Evolutionary conservation across 1,140 invertebrate species (phyloP).

Genomic region (Leguminivora glycinivorella): DNA sequence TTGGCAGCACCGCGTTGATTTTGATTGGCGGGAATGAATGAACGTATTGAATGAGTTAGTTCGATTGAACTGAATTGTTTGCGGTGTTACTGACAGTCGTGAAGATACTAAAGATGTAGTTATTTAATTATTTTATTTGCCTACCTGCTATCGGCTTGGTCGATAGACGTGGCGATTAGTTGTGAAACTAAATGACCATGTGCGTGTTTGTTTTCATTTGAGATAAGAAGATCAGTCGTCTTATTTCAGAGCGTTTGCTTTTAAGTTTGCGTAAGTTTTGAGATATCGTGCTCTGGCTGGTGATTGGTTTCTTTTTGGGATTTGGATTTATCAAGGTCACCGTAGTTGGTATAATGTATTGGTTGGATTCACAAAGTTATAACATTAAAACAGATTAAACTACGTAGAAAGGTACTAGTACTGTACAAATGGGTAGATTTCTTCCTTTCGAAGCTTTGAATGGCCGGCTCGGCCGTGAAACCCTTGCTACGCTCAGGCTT

Average conservation of each 20-base stretch:
- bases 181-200: slow-evolving; percentile 3
- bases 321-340: not conserved
- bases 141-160: slow-evolving; percentile 19
- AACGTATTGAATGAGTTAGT: slow-evolving; percentile 43
- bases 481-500: no score
- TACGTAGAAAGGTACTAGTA: no score
- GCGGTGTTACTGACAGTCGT: slow-evolving; percentile 15
- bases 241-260: not conserved
- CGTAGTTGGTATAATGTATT: no score
- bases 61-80: slow-evolving; percentile 17
- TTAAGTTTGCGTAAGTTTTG: no score
- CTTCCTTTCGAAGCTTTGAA: no score
- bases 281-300: no score
- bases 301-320: not conserved
- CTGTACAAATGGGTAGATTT: no score
- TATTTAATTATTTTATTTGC: slow-evolving; percentile 20
- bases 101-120: no score
- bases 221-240: not conserved
- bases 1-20: slow-evolving; percentile 54
- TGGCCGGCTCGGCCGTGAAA: no score
- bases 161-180: slow-evolving; percentile 6
- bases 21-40: slow-evolving; percentile 42
- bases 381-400: no score
- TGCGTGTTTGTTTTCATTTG: not conserved
- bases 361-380: no score